These are phyloP conservation scores for Limanda limanda DNA, from an alignment of 2,113 vertebrate species.

Conservation along the genomic window DNA sequence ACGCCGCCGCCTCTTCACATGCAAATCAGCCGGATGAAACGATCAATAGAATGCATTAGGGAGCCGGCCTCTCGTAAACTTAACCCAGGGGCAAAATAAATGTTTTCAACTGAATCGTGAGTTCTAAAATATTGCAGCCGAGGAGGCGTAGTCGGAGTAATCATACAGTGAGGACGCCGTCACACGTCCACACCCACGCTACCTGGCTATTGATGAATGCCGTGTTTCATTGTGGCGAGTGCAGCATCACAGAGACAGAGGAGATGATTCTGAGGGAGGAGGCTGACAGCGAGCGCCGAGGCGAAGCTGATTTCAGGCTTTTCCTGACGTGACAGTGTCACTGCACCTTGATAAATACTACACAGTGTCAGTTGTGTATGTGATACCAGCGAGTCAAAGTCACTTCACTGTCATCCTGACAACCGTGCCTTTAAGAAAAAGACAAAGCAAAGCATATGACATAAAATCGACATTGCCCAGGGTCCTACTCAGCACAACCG, in stretches of 20 bases:
- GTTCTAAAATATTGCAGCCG: conserved; percentile 38
- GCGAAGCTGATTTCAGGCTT: conserved; percentile 38
- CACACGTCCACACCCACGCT: background rate
- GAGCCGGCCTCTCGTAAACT: conserved; percentile 45
- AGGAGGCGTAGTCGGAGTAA: conserved; percentile 8
- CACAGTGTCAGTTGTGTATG: conserved; percentile 20
- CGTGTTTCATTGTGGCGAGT: background rate
- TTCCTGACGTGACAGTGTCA: conserved; percentile 25
- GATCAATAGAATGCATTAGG: conserved; percentile 68
- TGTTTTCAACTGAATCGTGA: conserved; percentile 43
- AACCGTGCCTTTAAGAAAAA: conserved; percentile 49
- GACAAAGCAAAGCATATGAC: conserved; percentile 65
- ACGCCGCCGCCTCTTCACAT: conserved; percentile 36
- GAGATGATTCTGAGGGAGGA: background rate
- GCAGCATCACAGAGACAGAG: conserved; percentile 2
- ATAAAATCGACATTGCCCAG: conserved; percentile 64
- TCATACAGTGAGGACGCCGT: conserved; percentile 15
- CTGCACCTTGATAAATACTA: conserved; percentile 61
- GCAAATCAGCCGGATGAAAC: conserved; percentile 54
- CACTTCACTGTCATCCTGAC: conserved; percentile 34
- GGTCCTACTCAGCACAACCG: conserved; percentile 53
- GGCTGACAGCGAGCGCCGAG: conserved; percentile 8
- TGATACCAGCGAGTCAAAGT: conserved; percentile 43
- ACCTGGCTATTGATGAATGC: conserved; percentile 30
- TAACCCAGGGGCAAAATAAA: conserved; percentile 52